These are phyloP conservation scores for Borostomias antarcticus DNA, from an alignment of 2,797 vertebrate species.

Conservation along the genomic window DNA sequence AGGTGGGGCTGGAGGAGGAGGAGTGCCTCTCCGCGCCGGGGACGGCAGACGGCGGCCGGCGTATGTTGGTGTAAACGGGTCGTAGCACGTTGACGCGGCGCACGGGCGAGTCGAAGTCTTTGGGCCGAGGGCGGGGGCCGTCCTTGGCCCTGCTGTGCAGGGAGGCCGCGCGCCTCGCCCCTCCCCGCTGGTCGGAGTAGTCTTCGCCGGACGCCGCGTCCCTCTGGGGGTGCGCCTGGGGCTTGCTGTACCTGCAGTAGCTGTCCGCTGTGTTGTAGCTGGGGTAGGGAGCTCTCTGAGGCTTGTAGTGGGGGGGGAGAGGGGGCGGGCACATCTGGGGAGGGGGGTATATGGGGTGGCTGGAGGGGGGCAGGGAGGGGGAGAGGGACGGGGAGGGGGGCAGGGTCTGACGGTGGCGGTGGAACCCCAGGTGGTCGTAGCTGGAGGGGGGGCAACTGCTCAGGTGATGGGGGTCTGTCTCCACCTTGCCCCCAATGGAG, in stretches of 20 bases:
- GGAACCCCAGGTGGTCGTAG: constrained; percentile 82
- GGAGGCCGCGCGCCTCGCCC: constrained; percentile 52
- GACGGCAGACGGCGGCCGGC: constrained; percentile 61
- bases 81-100: constrained; percentile 71
- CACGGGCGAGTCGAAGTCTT: constrained; percentile 73
- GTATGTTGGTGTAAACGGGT: constrained; percentile 74
- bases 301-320: constrained; percentile 81
- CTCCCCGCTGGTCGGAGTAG: constrained; percentile 55
- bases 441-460: constrained; percentile 75
- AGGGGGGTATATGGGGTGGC: constrained; percentile 74
- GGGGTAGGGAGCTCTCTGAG: constrained; percentile 63
- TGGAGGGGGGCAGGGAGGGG: constrained; percentile 75
- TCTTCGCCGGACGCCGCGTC: constrained; percentile 79
- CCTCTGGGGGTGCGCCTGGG: constrained; percentile 67
- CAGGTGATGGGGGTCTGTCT: constrained; percentile 83
- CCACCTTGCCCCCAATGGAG: constrained; percentile 68
- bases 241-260: constrained; percentile 67
- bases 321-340: constrained; percentile 76
- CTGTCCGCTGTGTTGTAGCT: constrained; percentile 63
- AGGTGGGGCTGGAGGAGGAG: constrained; percentile 80
- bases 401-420: constrained; percentile 77
- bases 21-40: constrained; percentile 70
- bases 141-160: constrained; percentile 70
- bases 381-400: constrained; percentile 79
- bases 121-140: constrained; percentile 50